Conservation (phyloP, 2,797 vertebrate genomes). For the Champsocephalus esox region DNA sequence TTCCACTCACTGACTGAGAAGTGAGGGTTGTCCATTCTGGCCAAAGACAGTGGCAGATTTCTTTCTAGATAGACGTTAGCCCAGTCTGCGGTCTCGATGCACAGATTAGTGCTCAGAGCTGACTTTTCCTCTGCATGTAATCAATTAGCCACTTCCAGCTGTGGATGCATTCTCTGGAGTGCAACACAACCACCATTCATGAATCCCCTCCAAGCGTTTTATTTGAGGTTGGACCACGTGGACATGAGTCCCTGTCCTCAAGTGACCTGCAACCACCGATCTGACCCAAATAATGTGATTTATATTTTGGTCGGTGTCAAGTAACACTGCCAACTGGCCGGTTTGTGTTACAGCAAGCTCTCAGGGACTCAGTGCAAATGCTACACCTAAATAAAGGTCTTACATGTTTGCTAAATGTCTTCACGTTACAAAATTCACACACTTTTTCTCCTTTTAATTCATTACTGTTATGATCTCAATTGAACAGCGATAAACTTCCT, state of each 20-base stretch:
- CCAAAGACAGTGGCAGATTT: background rate
- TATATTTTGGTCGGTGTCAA: constrained; percentile 2
- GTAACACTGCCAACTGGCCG: constrained; percentile 1
- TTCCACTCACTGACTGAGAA: background rate
- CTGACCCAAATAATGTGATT: constrained; percentile 45
- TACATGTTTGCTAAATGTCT: background rate
- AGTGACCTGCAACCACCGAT: constrained; percentile 31
- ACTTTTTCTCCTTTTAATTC: background rate
- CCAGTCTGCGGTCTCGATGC: background rate
- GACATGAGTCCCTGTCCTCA: constrained; percentile 42
- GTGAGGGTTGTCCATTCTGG: constrained; percentile 1
- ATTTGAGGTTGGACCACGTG: constrained; percentile 43
- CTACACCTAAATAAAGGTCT: background rate
- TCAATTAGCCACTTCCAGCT: constrained; percentile 49
- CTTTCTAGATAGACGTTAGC: background rate
- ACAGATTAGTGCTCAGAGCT: constrained; percentile 5
- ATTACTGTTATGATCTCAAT: background rate
- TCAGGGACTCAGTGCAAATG: background rate
- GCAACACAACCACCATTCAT: constrained; percentile 72
- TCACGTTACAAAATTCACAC: constrained; percentile 1
- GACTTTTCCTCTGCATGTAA: constrained; percentile 38
- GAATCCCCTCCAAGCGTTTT: constrained; percentile 36
- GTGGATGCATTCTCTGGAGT: constrained; percentile 53
- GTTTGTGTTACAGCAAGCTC: background rate
- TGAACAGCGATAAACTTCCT: constrained; percentile 7